phyloP scores from a whole-genome alignment of 2,888 invertebrate genomes.

The Melinaea menophilus region DNA sequence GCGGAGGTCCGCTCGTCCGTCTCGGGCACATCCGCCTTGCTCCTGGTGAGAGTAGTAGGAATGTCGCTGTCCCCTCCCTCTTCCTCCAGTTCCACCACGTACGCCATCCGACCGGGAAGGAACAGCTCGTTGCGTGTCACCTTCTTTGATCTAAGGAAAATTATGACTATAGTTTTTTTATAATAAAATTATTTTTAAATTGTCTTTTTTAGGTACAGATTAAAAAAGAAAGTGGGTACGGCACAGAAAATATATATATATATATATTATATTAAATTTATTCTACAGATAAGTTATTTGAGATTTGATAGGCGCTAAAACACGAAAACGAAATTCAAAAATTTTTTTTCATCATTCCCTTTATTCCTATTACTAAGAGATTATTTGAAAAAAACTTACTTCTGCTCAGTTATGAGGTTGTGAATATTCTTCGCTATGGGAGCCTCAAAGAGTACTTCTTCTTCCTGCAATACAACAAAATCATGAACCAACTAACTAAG shows the following conservation, averaged over 20 bases:
- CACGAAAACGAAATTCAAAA: background rate
- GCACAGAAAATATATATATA: background rate
- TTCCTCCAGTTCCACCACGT: conserved; percentile 96
- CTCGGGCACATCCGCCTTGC: conserved; percentile 92
- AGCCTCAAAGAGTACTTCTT: conserved; percentile 90
- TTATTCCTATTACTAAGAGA: background rate
- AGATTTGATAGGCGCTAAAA: too few species aligned
- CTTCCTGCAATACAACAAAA: conserved; percentile 57
- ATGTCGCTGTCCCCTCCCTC: conserved; percentile 89
- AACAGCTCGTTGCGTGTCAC: conserved; percentile 93
- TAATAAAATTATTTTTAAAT: background rate
- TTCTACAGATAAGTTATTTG: too few species aligned
- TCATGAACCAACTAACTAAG: too few species aligned
- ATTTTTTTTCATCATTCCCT: too few species aligned
- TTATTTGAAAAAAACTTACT: conserved; percentile 46
- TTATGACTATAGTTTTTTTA: background rate
- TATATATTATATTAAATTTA: too few species aligned
- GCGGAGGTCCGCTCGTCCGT: conserved; percentile 76
- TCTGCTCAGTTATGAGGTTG: conserved; percentile 79
- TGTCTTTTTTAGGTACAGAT: background rate
- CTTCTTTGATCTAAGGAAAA: conserved; percentile 79
- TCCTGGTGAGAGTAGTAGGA: conserved; percentile 95
- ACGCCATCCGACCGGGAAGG: conserved; percentile 97
- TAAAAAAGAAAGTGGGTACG: background rate
- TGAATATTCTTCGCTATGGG: conserved; percentile 88